Percentiles rank a stretch among this genome's conserved stretches.
phyloP scores from a whole-genome alignment of 2,113 vertebrate species.

The Numida meleagris region DNA sequence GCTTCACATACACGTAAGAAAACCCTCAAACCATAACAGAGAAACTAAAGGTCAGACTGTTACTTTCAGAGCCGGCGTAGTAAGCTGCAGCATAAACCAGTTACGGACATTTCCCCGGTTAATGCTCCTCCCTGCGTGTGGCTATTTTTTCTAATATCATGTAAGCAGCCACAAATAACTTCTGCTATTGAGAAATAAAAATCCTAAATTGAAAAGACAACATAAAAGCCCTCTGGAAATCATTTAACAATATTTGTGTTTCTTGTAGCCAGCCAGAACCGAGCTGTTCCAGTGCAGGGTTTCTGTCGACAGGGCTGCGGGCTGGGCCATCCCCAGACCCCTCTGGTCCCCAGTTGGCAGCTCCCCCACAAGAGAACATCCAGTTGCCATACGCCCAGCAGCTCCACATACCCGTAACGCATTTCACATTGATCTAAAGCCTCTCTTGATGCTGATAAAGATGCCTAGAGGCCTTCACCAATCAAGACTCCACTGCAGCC shows the following conservation, averaged over 20 bases:
- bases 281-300: neutral
- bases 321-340: neutral
- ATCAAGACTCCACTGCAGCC: neutral
- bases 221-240: neutral
- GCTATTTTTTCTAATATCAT: neutral
- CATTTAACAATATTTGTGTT: neutral
- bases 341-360: accelerated
- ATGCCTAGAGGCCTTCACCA: neutral
- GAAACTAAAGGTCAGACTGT: constrained; percentile 72
- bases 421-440: neutral
- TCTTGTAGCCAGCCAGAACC: neutral
- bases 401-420: neutral
- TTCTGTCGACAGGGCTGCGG: neutral
- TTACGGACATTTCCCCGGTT: neutral
- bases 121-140: neutral
- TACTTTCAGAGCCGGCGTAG: constrained; percentile 32
- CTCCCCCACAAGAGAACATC: neutral
- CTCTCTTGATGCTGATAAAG: neutral
- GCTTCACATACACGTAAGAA: constrained; percentile 26
- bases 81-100: constrained; percentile 36
- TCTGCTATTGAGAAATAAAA: neutral
- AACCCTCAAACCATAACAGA: constrained; percentile 66
- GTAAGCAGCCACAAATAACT: neutral
- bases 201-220: neutral
- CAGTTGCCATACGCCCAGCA: neutral